These are phyloP conservation scores for Chaenocephalus aceratus DNA, from an alignment of 2,113 vertebrate species.

Conservation along the genomic window DNA sequence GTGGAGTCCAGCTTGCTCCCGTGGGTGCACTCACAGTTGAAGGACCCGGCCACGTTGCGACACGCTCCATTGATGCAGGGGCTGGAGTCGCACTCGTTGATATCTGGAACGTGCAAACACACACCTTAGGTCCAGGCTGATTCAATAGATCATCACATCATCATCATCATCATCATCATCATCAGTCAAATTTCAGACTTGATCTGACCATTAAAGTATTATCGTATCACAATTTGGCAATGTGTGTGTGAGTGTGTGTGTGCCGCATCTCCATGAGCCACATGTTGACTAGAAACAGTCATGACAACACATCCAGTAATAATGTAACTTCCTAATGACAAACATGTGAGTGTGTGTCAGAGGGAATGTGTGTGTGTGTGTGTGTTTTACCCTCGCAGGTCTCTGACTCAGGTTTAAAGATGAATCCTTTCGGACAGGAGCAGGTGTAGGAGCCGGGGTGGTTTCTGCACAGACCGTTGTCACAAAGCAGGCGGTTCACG, in stretches of 20 bases:
- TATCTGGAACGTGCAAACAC: constrained; percentile 82
- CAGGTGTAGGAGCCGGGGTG: constrained; percentile 96
- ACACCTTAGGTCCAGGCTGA: constrained; percentile 31
- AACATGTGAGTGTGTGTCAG: background rate
- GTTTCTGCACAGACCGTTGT: constrained; percentile 96
- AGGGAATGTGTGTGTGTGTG: background rate
- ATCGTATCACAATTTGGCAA: too few relatives aligned
- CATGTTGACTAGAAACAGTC: constrained; percentile 49
- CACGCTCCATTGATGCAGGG: constrained; percentile 92
- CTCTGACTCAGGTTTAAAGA: constrained; percentile 95
- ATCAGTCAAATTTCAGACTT: too few relatives aligned
- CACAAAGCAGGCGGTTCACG: constrained; percentile 94
- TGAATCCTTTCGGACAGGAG: constrained; percentile 94
- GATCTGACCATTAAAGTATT: too few relatives aligned
- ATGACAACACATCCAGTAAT: constrained; percentile 52
- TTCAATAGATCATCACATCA: background rate
- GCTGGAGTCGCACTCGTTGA: constrained; percentile 91
- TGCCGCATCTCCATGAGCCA: constrained; percentile 18
- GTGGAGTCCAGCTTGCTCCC: constrained; percentile 93
- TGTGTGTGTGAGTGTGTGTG: constrained; percentile 10
- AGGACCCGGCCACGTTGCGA: constrained; percentile 91
- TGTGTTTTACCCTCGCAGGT: constrained; percentile 92
- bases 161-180: background rate
- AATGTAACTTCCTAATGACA: constrained; percentile 29
- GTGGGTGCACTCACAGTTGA: constrained; percentile 90